Evolutionary conservation across 2,888 invertebrate genomes (phyloP), one percentile per base, ranked within the genome.

Genomic region (Chalcis sispes): DNA sequence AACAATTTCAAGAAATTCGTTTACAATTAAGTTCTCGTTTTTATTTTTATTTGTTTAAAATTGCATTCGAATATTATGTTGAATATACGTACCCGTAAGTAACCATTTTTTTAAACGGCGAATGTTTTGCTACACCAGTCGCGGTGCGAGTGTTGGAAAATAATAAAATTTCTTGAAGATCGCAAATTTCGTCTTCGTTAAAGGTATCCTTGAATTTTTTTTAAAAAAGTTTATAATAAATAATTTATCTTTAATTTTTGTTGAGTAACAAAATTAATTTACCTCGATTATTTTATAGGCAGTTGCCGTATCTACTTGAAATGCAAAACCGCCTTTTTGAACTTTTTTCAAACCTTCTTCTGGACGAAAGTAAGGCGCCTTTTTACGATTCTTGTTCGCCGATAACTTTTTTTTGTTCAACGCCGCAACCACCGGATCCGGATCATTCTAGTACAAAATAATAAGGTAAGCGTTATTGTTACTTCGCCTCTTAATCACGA

Each of bases 271-370:
- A 58, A 46, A 27, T 65, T 20, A 52, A 27, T 40, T 73, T 73
- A 85, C 84, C 65, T 90, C 90, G 83, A 94, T 93, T 27, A 94
- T 91, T 77, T 92, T 92, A 85, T 94, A 94, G 0, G 92, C 94
- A 0, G 91, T 91, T 0, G 92, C 91, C 0, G 91, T 91, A 85
- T 94, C 94, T 4, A 93, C 91, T 82, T 94, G 93, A 86, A 93
- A 94, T 0, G 94, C 94, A 83, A 92, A 94, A 1, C 92, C 93
- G 2, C 94, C 94, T 27, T 88, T 85, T 83, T 91, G 91, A 0
- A 94, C 92, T 78, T 90, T 85, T 0, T 87, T 86, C 83, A 94
- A 89, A 7, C 94, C 94, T 54, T 90, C 84, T 15, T 76, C 89
- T 0, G 92, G 89, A 18, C 89, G 83, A 72, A 90, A 90, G 87